Evolutionary conservation across 2,797 vertebrate species (phyloP).

Genomic region (Basileuterus tristriatus): DNA sequence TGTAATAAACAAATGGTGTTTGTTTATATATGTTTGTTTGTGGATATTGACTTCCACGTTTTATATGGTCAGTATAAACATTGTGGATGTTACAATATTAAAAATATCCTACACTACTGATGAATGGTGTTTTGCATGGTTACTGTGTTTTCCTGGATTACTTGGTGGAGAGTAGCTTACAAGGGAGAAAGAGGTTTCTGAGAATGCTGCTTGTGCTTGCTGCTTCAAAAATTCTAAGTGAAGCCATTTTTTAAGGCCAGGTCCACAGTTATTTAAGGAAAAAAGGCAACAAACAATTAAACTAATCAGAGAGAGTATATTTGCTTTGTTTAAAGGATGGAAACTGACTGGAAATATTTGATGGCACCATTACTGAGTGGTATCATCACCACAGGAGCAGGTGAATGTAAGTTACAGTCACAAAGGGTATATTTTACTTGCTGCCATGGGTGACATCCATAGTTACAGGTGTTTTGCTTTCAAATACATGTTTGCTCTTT

Average conservation of each 20-base stretch:
- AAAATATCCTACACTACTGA: accelerated
- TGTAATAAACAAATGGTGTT: no score
- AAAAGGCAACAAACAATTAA: neutral
- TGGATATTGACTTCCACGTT: neutral
- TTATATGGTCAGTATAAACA: neutral
- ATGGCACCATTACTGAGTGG: neutral
- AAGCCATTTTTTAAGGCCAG: neutral
- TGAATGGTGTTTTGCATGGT: neutral
- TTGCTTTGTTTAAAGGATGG: neutral
- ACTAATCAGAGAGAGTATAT: neutral
- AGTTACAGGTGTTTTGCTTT: neutral
- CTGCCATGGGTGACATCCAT: neutral
- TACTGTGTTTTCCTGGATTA: neutral
- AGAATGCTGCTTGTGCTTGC: neutral
- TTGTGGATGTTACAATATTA: neutral
- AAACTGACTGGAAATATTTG: neutral
- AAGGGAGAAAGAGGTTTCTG: neutral
- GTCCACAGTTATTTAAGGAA: neutral
- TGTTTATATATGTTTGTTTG: no score
- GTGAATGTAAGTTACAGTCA: neutral
- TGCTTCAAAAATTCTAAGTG: neutral
- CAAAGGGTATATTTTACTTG: neutral
- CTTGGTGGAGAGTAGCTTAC: neutral
- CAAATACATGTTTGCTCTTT: neutral
- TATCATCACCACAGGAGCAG: neutral